Base-by-base conservation (phyloP, 1,140 invertebrate genomes). In the Sycophaga agraensis region DNA sequence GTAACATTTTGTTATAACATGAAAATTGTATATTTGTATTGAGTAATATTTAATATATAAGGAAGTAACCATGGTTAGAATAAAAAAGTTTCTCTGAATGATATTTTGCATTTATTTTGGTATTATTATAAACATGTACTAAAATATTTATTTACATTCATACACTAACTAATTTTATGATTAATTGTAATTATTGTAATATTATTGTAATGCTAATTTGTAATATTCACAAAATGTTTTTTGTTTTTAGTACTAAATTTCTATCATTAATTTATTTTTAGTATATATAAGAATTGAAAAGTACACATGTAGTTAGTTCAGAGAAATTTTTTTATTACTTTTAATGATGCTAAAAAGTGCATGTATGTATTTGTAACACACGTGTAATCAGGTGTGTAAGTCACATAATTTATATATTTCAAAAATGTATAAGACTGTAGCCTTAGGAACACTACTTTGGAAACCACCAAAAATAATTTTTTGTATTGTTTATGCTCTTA, bases 321-420 rank as follows among this genome's bases (percentile, higher is more conserved):
- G 45, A 59, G 45, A 49, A 49, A 59, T 59, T 59, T 6, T 59
- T 59, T 59, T 43, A 59, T 43, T 9, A 16, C n/a, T 50, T 42
- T 31, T 35, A 31, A 11, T 43, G 22, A 43, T 43, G 16, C 4
- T 50, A 49, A 42, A 50, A 43, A 5, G 8, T 19, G 17, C 3
- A 34, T 43, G 26, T 59, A 59, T 51, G 26, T 39, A 49, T 59
- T 51, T 54, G 8, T 37, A 14, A 21, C 19, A 35, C 28, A 14
- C 17, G 9, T 61, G 16, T 46, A 54, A 54, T 11, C 16, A 22
- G 49, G 8, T 26, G 50, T 54, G 12, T 48, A 46, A 54, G 8
- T 61, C 21, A 37, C 42, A 59, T 61, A 54, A 61, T 54, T 61
- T 61, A 48, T 61, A 61, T 54, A 42, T 54, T 55, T 61, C 22